Percentiles rank a stretch among this genome's conserved stretches.
phyloP scores from a whole-genome alignment of 2,797 vertebrate species.

The Onychomys arenicola region DNA sequence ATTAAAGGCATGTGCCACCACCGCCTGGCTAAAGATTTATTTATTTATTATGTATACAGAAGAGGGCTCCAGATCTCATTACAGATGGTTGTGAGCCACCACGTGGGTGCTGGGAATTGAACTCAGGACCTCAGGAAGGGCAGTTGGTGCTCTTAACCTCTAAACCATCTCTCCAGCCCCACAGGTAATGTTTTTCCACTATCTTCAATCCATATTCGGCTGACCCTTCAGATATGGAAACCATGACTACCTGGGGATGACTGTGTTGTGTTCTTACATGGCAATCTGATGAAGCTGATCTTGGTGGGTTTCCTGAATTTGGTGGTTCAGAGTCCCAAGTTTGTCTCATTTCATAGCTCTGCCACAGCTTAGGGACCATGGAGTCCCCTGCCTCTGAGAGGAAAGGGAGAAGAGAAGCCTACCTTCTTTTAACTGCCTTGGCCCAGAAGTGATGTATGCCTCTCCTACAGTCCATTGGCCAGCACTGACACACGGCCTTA shows the following conservation, averaged over 20 bases:
- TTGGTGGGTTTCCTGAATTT: not conserved
- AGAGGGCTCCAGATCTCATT: no score
- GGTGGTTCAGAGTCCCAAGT: not conserved
- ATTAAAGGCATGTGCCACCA: no score
- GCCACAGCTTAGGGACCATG: not conserved
- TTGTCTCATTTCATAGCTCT: not conserved
- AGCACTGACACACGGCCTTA: not conserved
- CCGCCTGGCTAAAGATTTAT: no score
- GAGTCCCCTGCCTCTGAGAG: not conserved
- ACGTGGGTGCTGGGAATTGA: no score
- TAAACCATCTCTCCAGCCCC: no score
- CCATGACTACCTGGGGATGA: not conserved
- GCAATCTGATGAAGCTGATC: not conserved
- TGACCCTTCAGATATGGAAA: not conserved
- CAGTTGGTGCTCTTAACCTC: no score
- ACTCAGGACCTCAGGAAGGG: no score
- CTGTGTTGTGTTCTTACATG: not conserved
- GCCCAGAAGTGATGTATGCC: not conserved
- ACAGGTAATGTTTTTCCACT: not conserved
- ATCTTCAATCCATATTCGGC: not conserved
- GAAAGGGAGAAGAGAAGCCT: not conserved
- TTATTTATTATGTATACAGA: no score
- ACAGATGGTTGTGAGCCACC: no score
- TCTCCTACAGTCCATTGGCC: not conserved
- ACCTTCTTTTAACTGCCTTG: not conserved